Evolutionary conservation across 2,113 vertebrate genomes (phyloP), one percentile per base, ranked within the genome.

Genomic region (Mionectes macconnelli): DNA sequence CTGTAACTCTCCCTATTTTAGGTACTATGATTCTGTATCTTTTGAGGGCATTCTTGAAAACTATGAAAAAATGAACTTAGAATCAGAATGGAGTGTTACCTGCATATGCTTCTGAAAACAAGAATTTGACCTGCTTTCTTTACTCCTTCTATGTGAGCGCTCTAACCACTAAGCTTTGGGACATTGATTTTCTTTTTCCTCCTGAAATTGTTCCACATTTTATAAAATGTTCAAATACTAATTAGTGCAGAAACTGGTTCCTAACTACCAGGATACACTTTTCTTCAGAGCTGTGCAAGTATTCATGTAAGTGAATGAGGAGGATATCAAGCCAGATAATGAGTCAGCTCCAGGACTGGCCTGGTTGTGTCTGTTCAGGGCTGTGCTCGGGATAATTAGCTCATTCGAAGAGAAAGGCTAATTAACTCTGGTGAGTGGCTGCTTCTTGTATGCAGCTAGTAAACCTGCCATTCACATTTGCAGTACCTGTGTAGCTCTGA

Each of bases 271-370:
- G 69, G 75, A 70, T 39, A 42, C 14, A 19, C 33, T 83, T 87
- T 79, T 74, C 87, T 95, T 95, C 80, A 89, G 95, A 93, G 64
- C 42, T 70, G 33, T 70, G 57, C 1, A 20, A 84, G 52, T 50
- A 90, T 44, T 68, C 73, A 59, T 33, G 67, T 89, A 90, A 90
- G 72, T 87, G 86, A 95, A 94, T 84, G 91, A 93, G 89, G 66
- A 87, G 56, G 56, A 68, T 86, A 94, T 94, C 93, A 95, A 95
- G 80, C 56, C 64, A 87, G 56, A 73, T 95, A 94, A 95, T 94
- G 93, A 97, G 91, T 96, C 89, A 93, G 76, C 91, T 96, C 69
- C 84, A 95, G 80, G 89, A 94, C 52, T 73, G 72, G 88, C 74
- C 64, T 44, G 56, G 92, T 70, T 95, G 50, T 95, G 79, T 81